Evolutionary conservation across 2,797 vertebrate species (phyloP).

Genomic region (Bovichtus diacanthus): DNA sequence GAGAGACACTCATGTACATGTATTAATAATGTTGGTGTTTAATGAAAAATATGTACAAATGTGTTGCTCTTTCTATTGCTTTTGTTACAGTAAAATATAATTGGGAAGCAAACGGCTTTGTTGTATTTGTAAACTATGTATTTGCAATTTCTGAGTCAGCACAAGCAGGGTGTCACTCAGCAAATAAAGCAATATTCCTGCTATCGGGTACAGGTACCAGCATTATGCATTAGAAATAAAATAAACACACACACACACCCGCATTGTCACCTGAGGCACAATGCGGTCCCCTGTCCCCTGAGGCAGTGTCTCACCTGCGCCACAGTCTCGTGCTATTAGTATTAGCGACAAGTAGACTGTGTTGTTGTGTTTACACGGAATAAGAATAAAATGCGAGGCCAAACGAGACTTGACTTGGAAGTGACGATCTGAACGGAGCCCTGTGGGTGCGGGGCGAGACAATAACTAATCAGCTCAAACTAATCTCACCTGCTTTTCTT

Average conservation of each 20-base stretch:
- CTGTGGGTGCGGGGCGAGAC: not conserved
- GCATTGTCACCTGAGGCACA: not conserved
- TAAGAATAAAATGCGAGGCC: not conserved
- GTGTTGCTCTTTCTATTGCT: not conserved
- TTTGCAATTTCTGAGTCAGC: not conserved
- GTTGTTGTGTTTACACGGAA: slow-evolving; percentile 1
- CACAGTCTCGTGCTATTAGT: too few relatives aligned
- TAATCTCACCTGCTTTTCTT: slow-evolving; percentile 31
- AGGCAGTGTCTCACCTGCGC: not conserved
- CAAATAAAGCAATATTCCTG: not conserved
- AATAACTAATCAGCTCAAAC: slow-evolving; percentile 31
- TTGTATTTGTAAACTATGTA: not conserved
- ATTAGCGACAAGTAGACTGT: too few relatives aligned
- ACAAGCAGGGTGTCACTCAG: not conserved
- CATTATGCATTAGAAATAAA: slow-evolving; percentile 1
- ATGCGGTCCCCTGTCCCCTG: not conserved
- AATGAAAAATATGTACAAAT: not conserved
- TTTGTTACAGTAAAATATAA: not conserved
- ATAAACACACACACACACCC: not conserved
- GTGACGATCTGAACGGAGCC: too few relatives aligned
- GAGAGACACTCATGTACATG: not conserved
- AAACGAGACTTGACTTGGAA: not conserved
- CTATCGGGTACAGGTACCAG: slow-evolving; percentile 7
- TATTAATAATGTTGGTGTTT: not conserved
- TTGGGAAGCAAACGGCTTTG: not conserved